Evolutionary conservation across 1,140 invertebrate species (phyloP).

Genomic region (Parapsyche elsis): DNA sequence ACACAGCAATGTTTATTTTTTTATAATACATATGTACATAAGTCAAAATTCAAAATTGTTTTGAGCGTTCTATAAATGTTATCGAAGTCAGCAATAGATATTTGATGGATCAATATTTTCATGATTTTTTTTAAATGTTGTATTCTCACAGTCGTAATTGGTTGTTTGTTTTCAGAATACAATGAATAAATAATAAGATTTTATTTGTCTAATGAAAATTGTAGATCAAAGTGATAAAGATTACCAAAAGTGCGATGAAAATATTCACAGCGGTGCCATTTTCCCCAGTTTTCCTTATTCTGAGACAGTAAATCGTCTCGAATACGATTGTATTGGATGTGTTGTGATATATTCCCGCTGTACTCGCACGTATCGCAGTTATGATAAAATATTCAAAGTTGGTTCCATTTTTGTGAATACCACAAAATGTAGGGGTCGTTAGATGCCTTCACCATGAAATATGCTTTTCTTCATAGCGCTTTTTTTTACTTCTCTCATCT

Average conservation of each 20-base stretch:
- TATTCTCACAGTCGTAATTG: too few species aligned
- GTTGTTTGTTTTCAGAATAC: too few species aligned
- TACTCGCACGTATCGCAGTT: constrained; percentile 33
- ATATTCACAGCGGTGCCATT: neutral
- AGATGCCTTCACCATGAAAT: constrained; percentile 49
- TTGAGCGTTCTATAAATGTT: too few species aligned
- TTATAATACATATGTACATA: neutral
- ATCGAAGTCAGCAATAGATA: too few species aligned
- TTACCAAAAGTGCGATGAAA: neutral
- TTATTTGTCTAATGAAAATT: too few species aligned
- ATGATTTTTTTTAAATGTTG: too few species aligned
- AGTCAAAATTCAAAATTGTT: neutral
- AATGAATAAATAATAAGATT: too few species aligned
- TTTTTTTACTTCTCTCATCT: constrained; percentile 28
- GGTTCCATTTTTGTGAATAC: constrained; percentile 52
- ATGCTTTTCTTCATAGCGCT: constrained; percentile 48
- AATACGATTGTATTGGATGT: constrained; percentile 50
- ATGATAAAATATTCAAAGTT: constrained; percentile 47
- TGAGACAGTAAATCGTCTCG: constrained; percentile 42
- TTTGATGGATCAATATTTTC: too few species aligned
- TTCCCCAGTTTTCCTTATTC: neutral
- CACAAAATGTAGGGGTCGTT: constrained; percentile 52
- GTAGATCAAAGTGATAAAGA: too few species aligned
- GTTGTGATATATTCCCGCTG: constrained; percentile 34
- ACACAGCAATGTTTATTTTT: neutral